A percentile compares a stretch with the other conserved stretches of the same genome.
These are phyloP conservation scores for Eupithecia inturbata DNA, from an alignment of 2,888 invertebrate genomes.

Conservation along the genomic window DNA sequence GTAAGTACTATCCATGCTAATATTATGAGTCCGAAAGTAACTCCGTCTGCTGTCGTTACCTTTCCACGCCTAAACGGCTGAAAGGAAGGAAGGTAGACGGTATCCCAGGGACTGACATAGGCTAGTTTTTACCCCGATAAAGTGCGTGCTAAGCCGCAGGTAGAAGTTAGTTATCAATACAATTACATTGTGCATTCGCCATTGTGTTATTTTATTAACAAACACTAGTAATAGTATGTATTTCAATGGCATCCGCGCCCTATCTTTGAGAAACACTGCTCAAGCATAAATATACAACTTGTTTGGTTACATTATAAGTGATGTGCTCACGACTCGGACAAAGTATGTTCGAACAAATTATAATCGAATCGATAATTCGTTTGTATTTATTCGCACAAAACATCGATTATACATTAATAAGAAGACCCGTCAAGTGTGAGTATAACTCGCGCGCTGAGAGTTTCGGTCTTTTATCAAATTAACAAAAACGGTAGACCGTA, in stretches of 20 bases:
- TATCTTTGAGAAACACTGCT: slow-evolving; percentile 2
- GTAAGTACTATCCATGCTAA: too few species aligned
- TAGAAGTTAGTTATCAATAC: neutral
- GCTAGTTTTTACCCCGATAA: too few species aligned
- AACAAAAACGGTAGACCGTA: neutral
- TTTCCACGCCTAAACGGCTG: too few species aligned
- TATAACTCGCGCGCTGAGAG: neutral
- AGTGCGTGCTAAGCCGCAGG: too few species aligned
- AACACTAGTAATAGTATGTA: too few species aligned
- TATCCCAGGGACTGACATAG: too few species aligned
- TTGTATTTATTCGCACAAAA: neutral
- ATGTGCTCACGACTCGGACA: neutral
- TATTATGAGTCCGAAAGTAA: too few species aligned
- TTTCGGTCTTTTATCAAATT: neutral
- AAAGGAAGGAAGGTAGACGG: too few species aligned
- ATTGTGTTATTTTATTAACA: too few species aligned
- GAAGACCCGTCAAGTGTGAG: neutral
- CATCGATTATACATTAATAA: neutral
- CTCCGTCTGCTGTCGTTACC: too few species aligned
- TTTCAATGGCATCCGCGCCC: neutral
- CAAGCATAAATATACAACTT: neutral
- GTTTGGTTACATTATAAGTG: neutral
- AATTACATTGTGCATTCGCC: neutral
- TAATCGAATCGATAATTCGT: neutral
- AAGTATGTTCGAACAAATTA: neutral